phyloP scores from a whole-genome alignment of 2,888 invertebrate genomes.

The Brachynemurus nebulosus region DNA sequence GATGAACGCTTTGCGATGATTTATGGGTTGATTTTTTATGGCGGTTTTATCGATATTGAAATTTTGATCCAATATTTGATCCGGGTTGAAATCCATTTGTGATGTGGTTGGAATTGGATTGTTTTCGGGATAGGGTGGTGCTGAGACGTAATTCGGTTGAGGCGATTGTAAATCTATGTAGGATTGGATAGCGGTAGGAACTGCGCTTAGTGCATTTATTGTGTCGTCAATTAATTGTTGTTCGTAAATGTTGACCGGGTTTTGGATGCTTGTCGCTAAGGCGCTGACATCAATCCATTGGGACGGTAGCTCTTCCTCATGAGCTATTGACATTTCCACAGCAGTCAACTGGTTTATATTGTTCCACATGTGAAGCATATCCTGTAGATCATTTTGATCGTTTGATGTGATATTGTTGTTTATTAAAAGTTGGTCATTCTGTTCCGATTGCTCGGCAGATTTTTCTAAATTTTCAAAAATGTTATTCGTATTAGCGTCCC shows the following conservation, averaged over 20 bases:
- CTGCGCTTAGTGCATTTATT: constrained; percentile 40
- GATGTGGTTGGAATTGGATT: neutral
- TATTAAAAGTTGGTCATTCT: neutral
- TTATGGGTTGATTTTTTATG: no score
- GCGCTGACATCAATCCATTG: constrained; percentile 64
- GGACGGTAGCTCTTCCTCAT: constrained; percentile 59
- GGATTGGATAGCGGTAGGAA: constrained; percentile 53
- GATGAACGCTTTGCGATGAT: constrained; percentile 2
- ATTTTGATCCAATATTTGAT: neutral
- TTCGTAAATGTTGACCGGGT: constrained; percentile 47
- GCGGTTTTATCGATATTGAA: neutral
- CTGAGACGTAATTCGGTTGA: constrained; percentile 16
- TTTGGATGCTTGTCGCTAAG: constrained; percentile 47
- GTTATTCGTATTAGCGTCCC: neutral
- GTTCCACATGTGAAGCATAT: neutral
- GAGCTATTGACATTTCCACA: constrained; percentile 56
- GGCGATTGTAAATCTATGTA: constrained; percentile 29
- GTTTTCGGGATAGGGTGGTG: constrained; percentile 3
- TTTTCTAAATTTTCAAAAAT: neutral
- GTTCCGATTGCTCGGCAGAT: neutral
- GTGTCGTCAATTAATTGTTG: constrained; percentile 35
- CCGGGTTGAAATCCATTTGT: constrained; percentile 1
- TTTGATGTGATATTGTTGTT: neutral
- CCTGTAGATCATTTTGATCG: neutral
- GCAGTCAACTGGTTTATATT: constrained; percentile 37